Base-by-base conservation (phyloP, 2,797 vertebrate genomes). In the Silurus lanzhouensis region DNA sequence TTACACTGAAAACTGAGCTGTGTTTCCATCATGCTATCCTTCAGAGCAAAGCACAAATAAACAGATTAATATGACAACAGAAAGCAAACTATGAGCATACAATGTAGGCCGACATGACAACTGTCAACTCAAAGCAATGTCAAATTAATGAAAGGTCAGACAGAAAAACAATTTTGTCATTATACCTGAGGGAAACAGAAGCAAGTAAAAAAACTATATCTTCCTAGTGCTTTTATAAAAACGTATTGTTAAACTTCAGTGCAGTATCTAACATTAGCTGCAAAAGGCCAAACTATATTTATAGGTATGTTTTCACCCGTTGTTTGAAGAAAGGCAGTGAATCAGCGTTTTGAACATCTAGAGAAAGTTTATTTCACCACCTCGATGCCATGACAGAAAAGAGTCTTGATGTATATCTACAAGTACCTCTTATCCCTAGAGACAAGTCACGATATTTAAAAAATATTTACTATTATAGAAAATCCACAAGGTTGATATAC, bases 181-280 rank as follows among this genome's bases (percentile, higher is more conserved):
- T 74, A 74, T 22, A 74, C 12, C 0, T n/a, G 22, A 52, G 22
- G 13, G 31, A 10, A 5, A 5, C 38, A 13, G 19, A 46, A 71
- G 71, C 46, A 25, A 46, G 44, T 46, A 1, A 74, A 52, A 48
- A 74, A 74, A 52, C 71, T 9, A 74, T 22, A 22, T 74, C 71
- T 48, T 15, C 46, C 52, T 74, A 52, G 71, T 20, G 20, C 71
- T n/a, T 10, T 74, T 10, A 19, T 70, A 70, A 70, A 70, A 70
- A 38, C 6, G 7, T 38, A 44, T 38, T 38, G 5, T 52, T 22
- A 74, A 74, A 74, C 44, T 52, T 38, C 44, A 44, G 17, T 20
- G 68, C 19, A 74, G n/a, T 48, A 46, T 22, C 44, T n/a, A 74
- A n/a, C 4, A 74, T 76, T 52, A 76, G 55, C 74, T 76, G n/a